Conservation (phyloP, 2,797 vertebrate species). For the Cossypha polioptera region DNA sequence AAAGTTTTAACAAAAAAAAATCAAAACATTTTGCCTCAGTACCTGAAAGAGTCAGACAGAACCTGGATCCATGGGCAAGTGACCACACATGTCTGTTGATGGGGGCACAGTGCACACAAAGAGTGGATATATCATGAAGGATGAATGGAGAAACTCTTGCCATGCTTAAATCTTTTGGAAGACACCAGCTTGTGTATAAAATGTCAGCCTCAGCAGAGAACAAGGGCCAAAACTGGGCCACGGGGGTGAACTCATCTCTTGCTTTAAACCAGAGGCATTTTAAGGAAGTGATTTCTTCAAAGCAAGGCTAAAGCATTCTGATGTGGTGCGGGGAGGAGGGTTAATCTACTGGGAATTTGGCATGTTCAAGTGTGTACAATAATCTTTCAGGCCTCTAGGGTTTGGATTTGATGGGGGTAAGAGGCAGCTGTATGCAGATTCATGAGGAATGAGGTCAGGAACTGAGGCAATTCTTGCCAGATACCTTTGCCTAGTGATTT, state of each 20-base stretch:
- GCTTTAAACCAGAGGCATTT: constrained; percentile 34
- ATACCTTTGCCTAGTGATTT: constrained; percentile 28
- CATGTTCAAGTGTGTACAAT: background rate
- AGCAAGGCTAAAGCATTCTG: background rate
- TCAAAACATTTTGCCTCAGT: background rate
- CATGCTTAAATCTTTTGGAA: background rate
- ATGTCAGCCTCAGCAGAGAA: background rate
- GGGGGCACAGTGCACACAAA: background rate
- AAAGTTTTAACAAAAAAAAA: background rate
- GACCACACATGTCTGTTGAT: fast-evolving
- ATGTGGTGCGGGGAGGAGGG: background rate
- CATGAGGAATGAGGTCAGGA: constrained; percentile 14
- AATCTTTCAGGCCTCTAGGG: background rate
- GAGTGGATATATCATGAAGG: background rate
- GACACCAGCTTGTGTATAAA: background rate
- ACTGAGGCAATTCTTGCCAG: constrained; percentile 2
- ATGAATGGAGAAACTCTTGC: background rate
- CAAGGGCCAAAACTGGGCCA: background rate
- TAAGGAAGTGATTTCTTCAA: constrained; percentile 40
- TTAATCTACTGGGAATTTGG: constrained; percentile 7
- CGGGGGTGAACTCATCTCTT: background rate
- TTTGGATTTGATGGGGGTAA: constrained; percentile 20
- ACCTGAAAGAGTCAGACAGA: background rate
- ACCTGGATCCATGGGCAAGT: fast-evolving
- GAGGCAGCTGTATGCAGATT: constrained; percentile 45